Conservation (phyloP, 1,140 invertebrate genomes). For the Metopolophium dirhodum region DNA sequence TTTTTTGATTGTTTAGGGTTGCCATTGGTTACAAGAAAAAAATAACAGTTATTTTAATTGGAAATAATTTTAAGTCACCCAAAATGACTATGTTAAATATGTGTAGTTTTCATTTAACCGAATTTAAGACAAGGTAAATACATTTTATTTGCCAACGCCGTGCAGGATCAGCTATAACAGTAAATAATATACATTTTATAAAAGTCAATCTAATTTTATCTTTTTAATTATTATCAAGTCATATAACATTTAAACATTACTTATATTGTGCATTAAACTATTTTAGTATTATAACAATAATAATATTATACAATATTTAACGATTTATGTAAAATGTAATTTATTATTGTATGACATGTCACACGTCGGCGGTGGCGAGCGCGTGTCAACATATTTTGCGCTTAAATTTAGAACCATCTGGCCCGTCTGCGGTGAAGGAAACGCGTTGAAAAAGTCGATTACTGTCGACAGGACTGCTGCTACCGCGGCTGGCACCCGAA, state of each 20-base stretch:
- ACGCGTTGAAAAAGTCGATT: not conserved
- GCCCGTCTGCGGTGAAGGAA: not conserved
- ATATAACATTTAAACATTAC: not conserved
- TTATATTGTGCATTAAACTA: not conserved
- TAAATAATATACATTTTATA: not conserved
- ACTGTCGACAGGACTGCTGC: not conserved
- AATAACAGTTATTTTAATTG: no score
- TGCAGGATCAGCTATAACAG: no score
- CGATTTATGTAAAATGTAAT: not conserved
- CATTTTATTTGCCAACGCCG: no score
- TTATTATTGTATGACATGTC: not conserved
- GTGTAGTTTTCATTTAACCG: no score
- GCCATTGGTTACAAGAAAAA: no score
- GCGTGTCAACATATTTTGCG: not conserved
- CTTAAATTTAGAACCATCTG: conserved; percentile 31
- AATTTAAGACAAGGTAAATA: no score
- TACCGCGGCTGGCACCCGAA: not conserved
- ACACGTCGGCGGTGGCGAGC: not conserved
- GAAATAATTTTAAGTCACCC: no score
- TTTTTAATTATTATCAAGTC: not conserved
- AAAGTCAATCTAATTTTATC: not conserved
- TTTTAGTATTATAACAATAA: not conserved
- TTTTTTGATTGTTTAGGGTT: no score
- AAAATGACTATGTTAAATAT: no score
- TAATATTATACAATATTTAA: not conserved